Base-by-base conservation (phyloP, 2,888 invertebrate genomes). In the Rhynchonema sp. region DNA sequence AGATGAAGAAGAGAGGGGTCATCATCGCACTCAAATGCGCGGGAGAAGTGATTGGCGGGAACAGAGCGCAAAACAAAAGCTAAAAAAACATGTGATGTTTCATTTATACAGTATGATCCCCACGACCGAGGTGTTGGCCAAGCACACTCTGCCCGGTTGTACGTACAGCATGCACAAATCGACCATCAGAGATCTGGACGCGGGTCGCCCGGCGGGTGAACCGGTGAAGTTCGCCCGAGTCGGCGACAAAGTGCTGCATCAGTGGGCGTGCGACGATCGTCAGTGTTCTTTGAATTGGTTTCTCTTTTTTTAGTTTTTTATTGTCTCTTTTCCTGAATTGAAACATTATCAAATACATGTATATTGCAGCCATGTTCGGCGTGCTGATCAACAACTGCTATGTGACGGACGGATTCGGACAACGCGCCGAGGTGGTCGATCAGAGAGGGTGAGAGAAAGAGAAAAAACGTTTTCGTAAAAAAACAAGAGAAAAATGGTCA, bases 191-290 rank as follows among this genome's bases (percentile, higher is more conserved):
- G 70, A 69, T 26, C 46, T 69, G 55, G 68, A 70, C 30, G 64
- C 63, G 22, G 70, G 70, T 3, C 30, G 60, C 1, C 68, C 68
- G 6, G 68, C 70, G 0, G 72, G 72, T 20, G 64, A 65, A 30
- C 62, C 69, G 29, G 70, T 72, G 63, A 69, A 71, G 61, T 71
- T 71, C 56, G 69, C 72, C 2, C 58, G 68, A 56, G 69, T 72
- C 46, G 72, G 72, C 26, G 72, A 72, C 61, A 65, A 65, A 58
- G 72, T 72, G 23, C 65, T 72, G 23, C 71, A 72, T 62, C 67
- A 67, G 60, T 72, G 72, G 72, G 69, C 70, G 56, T 72, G 72
- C 61, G 69, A 69, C 62, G 72, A 72, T 61, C 65, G 71, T 71
- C 26, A 64, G 68, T 62, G 13, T 13, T 9, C 25, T 22, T 13